These are phyloP conservation scores for Champsocephalus gunnari DNA, from an alignment of 2,797 vertebrate species.

Conservation along the genomic window DNA sequence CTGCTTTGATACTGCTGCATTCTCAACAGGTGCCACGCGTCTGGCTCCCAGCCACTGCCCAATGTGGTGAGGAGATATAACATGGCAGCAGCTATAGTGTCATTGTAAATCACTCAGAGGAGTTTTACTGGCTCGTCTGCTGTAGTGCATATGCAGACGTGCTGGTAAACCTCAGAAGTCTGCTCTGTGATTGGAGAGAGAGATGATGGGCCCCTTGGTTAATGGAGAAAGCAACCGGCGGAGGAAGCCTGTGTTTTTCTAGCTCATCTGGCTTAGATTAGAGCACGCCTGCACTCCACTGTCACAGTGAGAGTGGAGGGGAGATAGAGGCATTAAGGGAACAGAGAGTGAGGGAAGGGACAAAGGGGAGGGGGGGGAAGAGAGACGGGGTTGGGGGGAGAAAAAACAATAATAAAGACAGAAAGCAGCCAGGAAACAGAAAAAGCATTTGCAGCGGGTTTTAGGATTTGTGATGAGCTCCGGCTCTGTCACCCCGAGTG, in stretches of 20 bases:
- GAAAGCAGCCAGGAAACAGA: constrained; percentile 36
- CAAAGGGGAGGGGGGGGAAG: not conserved
- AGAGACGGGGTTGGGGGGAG: not conserved
- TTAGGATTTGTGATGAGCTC: constrained; percentile 67
- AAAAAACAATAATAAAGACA: constrained; percentile 54
- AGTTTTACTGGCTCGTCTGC: constrained; percentile 66
- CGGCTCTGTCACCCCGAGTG: constrained; percentile 54
- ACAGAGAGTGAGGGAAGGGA: constrained; percentile 31
- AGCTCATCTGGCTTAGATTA: constrained; percentile 85
- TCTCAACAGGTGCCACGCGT: constrained; percentile 65
- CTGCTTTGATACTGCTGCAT: constrained; percentile 20
- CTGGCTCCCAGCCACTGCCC: constrained; percentile 45
- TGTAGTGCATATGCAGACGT: constrained; percentile 67
- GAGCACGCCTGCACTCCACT: constrained; percentile 65
- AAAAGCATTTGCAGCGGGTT: constrained; percentile 49
- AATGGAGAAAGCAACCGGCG: constrained; percentile 71
- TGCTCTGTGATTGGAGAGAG: constrained; percentile 68
- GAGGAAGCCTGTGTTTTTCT: constrained; percentile 77
- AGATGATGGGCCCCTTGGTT: constrained; percentile 69
- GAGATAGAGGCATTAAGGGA: constrained; percentile 67
- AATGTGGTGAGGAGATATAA: constrained; percentile 42
- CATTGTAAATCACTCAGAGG: constrained; percentile 72
- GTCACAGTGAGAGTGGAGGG: constrained; percentile 65
- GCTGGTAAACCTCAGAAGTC: constrained; percentile 75
- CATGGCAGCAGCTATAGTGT: constrained; percentile 58